A percentile compares a stretch with the other conserved stretches of the same genome.
These are phyloP conservation scores for Nasua narica DNA, from an alignment of 2,797 vertebrate genomes.

Conservation along the genomic window DNA sequence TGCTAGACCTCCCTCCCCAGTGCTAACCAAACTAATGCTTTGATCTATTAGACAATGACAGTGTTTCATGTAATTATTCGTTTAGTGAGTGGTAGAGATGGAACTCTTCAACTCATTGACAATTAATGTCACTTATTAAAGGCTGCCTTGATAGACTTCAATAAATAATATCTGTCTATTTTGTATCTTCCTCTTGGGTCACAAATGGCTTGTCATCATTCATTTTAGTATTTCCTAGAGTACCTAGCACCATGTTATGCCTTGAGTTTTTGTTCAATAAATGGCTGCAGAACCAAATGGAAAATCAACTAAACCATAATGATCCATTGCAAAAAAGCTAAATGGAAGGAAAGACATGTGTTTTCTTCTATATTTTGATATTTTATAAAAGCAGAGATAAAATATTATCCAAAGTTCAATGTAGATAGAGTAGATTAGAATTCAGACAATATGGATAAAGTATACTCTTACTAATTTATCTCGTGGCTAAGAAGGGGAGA, in stretches of 20 bases:
- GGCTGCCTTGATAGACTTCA: neutral
- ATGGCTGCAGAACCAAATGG: neutral
- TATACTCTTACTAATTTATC: neutral
- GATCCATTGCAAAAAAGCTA: neutral
- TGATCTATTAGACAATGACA: neutral
- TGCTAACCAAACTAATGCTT: neutral
- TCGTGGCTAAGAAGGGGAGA: neutral
- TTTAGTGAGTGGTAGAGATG: neutral
- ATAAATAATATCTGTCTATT: neutral
- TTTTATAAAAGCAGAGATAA: neutral
- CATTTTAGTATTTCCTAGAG: neutral
- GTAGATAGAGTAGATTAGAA: neutral
- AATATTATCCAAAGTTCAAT: neutral
- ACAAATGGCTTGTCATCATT: neutral
- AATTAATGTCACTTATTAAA: neutral
- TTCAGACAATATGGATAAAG: neutral
- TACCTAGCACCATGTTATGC: neutral
- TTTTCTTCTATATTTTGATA: neutral
- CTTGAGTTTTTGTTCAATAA: neutral
- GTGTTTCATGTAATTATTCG: neutral
- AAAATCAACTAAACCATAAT: neutral
- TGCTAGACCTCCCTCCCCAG: neutral
- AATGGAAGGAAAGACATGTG: rapidly evolving
- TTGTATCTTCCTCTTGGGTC: neutral
- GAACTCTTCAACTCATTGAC: neutral